phyloP scores from a whole-genome alignment of 1,140 invertebrate genomes.

The Bombus consobrinus region DNA sequence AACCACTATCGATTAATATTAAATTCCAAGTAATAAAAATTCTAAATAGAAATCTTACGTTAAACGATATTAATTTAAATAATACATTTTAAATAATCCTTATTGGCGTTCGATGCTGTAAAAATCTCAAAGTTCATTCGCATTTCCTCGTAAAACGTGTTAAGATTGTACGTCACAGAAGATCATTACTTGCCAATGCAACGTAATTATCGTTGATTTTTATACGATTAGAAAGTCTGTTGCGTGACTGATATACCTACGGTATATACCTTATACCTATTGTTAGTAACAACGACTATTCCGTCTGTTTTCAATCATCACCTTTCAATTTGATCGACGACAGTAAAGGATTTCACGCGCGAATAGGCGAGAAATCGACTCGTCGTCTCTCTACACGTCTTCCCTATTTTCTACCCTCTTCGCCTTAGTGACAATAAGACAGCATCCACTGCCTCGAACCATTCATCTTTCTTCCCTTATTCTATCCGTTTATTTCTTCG shows the following conservation, averaged over 20 bases:
- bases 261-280: neutral
- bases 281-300: neutral
- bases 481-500: neutral
- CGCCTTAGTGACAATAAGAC: neutral
- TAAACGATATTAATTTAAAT: neutral
- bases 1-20: neutral
- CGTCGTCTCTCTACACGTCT: neutral
- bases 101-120: no score
- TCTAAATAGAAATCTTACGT: no score
- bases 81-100: neutral
- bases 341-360: conserved; percentile 18
- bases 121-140: neutral
- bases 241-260: neutral
- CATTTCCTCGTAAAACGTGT: neutral
- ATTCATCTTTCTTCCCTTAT: neutral
- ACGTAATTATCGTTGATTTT: neutral
- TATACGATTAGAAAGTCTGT: neutral
- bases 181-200: neutral
- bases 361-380: conserved; percentile 18
- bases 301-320: neutral
- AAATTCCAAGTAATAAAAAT: neutral
- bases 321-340: neutral
- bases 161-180: neutral
- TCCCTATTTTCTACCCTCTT: conserved; percentile 22
- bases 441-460: conserved; percentile 1